These are phyloP conservation scores for Apis cerana DNA, from an alignment of 1,140 invertebrate genomes.

Conservation along the genomic window DNA sequence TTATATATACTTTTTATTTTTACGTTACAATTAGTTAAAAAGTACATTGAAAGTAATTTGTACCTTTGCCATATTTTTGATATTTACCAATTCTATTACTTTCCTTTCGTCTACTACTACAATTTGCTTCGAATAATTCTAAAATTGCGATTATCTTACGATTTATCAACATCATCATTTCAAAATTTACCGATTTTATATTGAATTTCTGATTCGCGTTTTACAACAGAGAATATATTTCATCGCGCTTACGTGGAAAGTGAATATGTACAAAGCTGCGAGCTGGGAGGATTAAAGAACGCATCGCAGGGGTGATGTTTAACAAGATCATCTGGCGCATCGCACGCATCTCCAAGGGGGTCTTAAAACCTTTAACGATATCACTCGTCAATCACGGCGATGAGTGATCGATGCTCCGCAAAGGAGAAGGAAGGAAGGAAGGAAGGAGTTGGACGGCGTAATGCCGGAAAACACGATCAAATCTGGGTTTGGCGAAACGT, in stretches of 20 bases:
- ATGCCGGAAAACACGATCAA: constrained; percentile 73
- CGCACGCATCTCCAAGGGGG: constrained; percentile 65
- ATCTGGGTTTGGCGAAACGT: constrained; percentile 61
- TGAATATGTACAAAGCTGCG: too few species aligned
- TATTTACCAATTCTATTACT: too few species aligned
- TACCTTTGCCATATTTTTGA: too few species aligned
- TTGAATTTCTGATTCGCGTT: too few species aligned
- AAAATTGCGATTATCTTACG: too few species aligned
- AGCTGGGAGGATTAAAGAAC: not conserved
- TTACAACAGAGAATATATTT: not conserved
- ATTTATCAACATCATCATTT: too few species aligned
- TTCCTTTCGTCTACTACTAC: too few species aligned
- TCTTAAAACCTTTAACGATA: constrained; percentile 77
- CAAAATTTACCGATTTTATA: too few species aligned
- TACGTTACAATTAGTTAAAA: too few species aligned
- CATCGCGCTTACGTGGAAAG: not conserved
- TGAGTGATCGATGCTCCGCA: constrained; percentile 68
- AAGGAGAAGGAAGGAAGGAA: constrained; percentile 30
- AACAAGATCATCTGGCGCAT: constrained; percentile 77
- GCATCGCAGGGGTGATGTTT: constrained; percentile 61
- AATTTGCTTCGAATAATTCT: too few species aligned
- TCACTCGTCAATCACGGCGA: constrained; percentile 79
- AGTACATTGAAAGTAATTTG: too few species aligned
- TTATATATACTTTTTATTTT: too few species aligned
- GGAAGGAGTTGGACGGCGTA: constrained; percentile 69